These are phyloP conservation scores for Calephelis virginiensis DNA, from an alignment of 1,140 invertebrate species.

Conservation along the genomic window DNA sequence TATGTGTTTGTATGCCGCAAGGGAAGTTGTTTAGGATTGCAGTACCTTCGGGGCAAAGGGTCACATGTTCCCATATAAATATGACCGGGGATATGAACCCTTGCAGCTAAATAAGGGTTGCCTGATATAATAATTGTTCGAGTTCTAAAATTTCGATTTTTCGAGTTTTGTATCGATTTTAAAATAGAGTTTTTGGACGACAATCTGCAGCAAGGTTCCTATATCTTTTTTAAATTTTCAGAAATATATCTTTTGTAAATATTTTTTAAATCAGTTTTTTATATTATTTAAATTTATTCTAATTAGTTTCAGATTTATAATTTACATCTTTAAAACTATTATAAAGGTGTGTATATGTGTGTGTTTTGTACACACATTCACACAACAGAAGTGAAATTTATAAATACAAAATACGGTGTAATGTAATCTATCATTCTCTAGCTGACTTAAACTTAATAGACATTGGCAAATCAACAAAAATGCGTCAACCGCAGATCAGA, in stretches of 20 bases:
- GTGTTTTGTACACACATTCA: too few species aligned
- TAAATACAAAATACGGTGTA: too few species aligned
- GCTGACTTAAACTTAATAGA: too few species aligned
- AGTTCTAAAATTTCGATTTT: background rate
- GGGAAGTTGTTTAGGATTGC: slow-evolving; percentile 89
- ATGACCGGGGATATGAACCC: slow-evolving; percentile 83
- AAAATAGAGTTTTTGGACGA: slow-evolving; percentile 18
- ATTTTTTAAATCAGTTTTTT: slow-evolving; percentile 28
- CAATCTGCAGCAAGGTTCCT: background rate
- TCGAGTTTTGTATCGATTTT: background rate
- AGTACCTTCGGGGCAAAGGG: slow-evolving; percentile 79
- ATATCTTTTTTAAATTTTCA: slow-evolving; percentile 19
- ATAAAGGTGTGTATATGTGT: too few species aligned
- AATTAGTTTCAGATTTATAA: too few species aligned
- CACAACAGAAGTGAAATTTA: too few species aligned
- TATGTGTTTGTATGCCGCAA: slow-evolving; percentile 92
- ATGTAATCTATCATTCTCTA: too few species aligned
- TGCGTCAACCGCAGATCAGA: too few species aligned
- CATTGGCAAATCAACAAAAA: too few species aligned
- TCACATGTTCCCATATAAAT: slow-evolving; percentile 83
- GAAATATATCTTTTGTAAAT: slow-evolving; percentile 25
- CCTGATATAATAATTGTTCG: background rate
- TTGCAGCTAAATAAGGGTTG: slow-evolving; percentile 76
- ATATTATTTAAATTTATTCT: too few species aligned
- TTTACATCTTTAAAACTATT: too few species aligned